Conservation (phyloP, 2,888 invertebrate species). For the Gisinianus flammeolus region DNA sequence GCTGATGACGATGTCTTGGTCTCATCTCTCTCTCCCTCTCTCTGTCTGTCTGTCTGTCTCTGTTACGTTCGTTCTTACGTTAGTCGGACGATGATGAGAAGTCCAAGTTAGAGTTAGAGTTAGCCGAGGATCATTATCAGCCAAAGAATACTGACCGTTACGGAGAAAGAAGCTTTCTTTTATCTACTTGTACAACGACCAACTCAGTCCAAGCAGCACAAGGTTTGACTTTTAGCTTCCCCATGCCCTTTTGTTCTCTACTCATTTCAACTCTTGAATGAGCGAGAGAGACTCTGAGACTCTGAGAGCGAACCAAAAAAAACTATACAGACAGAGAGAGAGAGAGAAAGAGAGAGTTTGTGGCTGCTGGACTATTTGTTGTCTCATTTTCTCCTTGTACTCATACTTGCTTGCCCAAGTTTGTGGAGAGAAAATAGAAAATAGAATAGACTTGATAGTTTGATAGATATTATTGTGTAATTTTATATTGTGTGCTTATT, state of each 20-base stretch:
- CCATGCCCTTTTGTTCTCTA: not conserved
- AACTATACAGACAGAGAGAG: not conserved
- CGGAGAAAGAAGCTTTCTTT: conserved; percentile 30
- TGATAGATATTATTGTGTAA: not conserved
- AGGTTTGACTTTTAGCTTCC: conserved; percentile 15
- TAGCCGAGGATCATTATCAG: conserved; percentile 38
- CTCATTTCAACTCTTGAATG: not conserved
- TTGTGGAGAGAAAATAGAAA: not conserved
- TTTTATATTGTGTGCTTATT: not conserved
- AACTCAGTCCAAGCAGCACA: conserved; percentile 16
- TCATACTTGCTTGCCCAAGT: not conserved
- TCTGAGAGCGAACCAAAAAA: not conserved
- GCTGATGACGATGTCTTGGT: conserved; percentile 42
- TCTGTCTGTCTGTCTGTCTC: too few relatives aligned
- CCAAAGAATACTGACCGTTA: conserved; percentile 12
- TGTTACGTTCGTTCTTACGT: conserved; percentile 31
- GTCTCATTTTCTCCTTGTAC: not conserved
- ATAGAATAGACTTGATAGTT: not conserved
- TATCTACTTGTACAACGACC: conserved; percentile 32
- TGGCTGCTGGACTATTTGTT: not conserved
- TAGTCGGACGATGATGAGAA: conserved; percentile 42
- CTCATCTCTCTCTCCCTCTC: conserved; percentile 9
- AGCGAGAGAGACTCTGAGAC: not conserved
- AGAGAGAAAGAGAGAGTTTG: not conserved
- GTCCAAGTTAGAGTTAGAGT: conserved; percentile 18